Percentiles rank a stretch among this genome's conserved stretches.
phyloP scores from a whole-genome alignment of 37 sponge, comb jelly and placozoan species.

The Axinella damicornis region DNA sequence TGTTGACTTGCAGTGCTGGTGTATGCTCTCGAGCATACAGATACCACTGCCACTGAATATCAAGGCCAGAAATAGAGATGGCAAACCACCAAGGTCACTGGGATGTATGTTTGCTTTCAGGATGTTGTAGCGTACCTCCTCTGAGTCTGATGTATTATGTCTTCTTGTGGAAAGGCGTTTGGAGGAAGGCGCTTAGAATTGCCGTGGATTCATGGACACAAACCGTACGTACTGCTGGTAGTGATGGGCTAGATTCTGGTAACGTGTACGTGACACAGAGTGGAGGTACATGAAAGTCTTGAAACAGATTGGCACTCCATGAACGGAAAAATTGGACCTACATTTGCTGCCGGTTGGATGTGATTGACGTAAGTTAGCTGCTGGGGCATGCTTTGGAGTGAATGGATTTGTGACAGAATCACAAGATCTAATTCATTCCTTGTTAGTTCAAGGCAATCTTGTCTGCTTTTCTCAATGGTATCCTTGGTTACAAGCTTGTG shows the following conservation, averaged over 20 bases:
- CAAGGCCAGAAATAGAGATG: too few relatives aligned
- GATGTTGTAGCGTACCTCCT: too few relatives aligned
- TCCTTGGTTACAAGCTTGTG: neutral
- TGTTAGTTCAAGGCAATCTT: neutral
- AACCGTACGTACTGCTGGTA: neutral
- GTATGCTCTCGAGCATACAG: too few relatives aligned
- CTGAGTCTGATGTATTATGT: neutral
- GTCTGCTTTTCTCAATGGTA: neutral
- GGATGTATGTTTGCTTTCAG: too few relatives aligned
- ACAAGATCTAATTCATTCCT: slow-evolving; percentile 6
- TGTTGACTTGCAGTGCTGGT: too few relatives aligned
- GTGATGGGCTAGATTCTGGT: neutral
- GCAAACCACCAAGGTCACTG: too few relatives aligned
- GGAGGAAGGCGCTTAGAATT: neutral
- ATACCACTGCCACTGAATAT: too few relatives aligned
- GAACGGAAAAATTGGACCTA: neutral
- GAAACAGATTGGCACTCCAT: neutral
- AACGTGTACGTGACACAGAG: neutral
- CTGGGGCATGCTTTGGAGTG: neutral
- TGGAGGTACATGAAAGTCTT: neutral
- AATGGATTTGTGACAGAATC: neutral
- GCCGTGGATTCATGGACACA: neutral
- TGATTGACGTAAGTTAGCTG: neutral
- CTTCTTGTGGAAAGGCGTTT: neutral
- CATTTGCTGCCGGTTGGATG: neutral